A percentile compares a stretch with the other conserved stretches of the same genome.
phyloP scores from a whole-genome alignment of 2,888 invertebrate genomes.

The Orchesella flavescens region DNA sequence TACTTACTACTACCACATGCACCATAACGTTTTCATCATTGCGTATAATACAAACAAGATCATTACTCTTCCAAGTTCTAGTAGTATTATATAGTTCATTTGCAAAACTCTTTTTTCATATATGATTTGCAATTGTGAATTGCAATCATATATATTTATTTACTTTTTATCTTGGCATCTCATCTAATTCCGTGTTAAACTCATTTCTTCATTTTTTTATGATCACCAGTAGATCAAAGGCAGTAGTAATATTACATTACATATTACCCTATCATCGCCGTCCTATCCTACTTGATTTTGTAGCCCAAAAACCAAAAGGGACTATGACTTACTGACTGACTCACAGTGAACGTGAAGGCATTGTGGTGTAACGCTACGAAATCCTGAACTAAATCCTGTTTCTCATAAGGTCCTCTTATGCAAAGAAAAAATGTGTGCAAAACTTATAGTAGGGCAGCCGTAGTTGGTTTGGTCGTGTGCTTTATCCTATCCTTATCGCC shows the following conservation, averaged over 20 bases:
- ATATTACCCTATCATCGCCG: no score
- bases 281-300: constrained; percentile 12
- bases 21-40: constrained; percentile 56
- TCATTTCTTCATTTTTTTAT: constrained; percentile 55
- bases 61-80: no score
- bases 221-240: constrained; percentile 32
- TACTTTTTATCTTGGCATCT: constrained; percentile 55
- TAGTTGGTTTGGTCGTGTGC: no score
- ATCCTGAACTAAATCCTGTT: no score
- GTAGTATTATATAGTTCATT: neutral
- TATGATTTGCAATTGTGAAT: constrained; percentile 24
- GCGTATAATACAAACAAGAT: constrained; percentile 12
- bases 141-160: neutral
- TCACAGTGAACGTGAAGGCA: neutral
- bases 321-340: neutral
- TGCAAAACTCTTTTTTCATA: neutral
- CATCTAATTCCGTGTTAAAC: constrained; percentile 62
- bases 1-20: no score
- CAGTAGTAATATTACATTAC: neutral
- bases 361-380: neutral
- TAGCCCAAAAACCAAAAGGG: neutral
- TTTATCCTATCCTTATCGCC: no score
- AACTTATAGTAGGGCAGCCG: no score
- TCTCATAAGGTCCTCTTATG: no score
- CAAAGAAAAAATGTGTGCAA: no score